Conservation (phyloP, 2,888 invertebrate species). For the Hypomecis atomaria region DNA sequence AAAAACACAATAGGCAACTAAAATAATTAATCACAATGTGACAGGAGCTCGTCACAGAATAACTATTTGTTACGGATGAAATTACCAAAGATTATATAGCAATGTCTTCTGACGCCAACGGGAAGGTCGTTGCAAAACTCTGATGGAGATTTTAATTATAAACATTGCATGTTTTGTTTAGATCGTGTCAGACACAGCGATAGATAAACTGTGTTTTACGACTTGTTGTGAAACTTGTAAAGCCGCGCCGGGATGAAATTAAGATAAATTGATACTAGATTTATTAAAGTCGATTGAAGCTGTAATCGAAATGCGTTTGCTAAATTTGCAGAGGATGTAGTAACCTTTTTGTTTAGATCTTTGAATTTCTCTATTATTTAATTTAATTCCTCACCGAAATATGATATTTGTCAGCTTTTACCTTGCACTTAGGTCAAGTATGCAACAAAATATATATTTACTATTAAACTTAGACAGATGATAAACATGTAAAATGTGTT, state of each 20-base stretch:
- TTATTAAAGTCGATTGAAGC: slow-evolving; percentile 7
- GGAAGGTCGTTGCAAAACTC: slow-evolving; percentile 34
- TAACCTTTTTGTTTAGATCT: neutral
- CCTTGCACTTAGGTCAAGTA: no score
- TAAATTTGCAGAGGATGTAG: neutral
- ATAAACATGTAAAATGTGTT: slow-evolving; percentile 18
- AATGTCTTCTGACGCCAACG: slow-evolving; percentile 2
- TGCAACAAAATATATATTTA: neutral
- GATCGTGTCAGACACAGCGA: slow-evolving; percentile 26
- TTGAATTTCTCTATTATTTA: no score
- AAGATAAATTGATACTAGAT: slow-evolving; percentile 9
- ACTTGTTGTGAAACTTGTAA: slow-evolving; percentile 26
- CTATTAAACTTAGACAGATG: neutral
- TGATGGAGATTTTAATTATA: slow-evolving; percentile 43
- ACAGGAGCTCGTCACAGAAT: slow-evolving; percentile 25
- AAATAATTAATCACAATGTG: slow-evolving; percentile 29
- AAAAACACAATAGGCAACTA: slow-evolving; percentile 24
- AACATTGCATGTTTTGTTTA: slow-evolving; percentile 34
- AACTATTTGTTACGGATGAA: slow-evolving; percentile 4
- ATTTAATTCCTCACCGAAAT: no score
- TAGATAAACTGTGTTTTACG: slow-evolving; percentile 34
- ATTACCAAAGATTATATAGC: slow-evolving; percentile 1
- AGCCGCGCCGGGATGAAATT: slow-evolving; percentile 4
- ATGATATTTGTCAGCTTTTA: no score
- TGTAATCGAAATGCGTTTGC: neutral